Base-by-base conservation (phyloP, 2,797 vertebrate genomes). In the Sebastes nivosus region DNA sequence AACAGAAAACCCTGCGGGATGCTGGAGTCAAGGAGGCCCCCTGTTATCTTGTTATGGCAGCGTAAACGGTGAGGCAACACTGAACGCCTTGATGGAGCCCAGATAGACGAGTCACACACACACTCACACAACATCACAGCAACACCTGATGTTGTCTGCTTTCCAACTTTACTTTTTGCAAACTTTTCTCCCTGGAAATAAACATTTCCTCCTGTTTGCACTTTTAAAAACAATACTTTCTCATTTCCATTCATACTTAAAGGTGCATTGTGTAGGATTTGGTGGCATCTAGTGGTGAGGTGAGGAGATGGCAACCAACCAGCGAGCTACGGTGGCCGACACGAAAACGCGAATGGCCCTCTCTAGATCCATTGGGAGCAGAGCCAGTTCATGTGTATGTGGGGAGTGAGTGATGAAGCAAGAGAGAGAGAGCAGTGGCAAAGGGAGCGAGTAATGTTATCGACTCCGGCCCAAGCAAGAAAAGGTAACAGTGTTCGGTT, bases 1-100 rank as follows among this genome's bases (percentile, higher is more conserved):
- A 90, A 88, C 90, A 92, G 88, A 82, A 78, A 88, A 87, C 74
- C 86, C 85, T 87, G 90, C 88, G 85, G 92, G 88, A 90, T 82
- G 89, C 86, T 81, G 87, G 89, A 92, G 91, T 90, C 86, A 88
- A 89, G 91, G 82, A 90, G 92, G 84, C 82, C 90, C 80, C 88
- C 91, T 84, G 91, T 94, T 95, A 94, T 95, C 94, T 91, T 92
- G 85, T 91, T 84, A 83, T 90, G 83, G 93, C 93, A 93, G 92
- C 70, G 85, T 91, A 88, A 93, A 93, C 77, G 90, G 77, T 79
- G 83, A 92, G 79, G 89, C 88, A 84, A 90, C 90, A 87, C 85
- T 69, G 81, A 87, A 84, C n/a, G 71, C 90, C 89, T 93, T 91
- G 94, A 94, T 92, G 90, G 87, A 93, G 87, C 86, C 90, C 82